A percentile compares a stretch with the other conserved stretches of the same genome.
Evolutionary conservation across 1,140 invertebrate species (phyloP).

Genomic region (Macrocentrus cingulum): DNA sequence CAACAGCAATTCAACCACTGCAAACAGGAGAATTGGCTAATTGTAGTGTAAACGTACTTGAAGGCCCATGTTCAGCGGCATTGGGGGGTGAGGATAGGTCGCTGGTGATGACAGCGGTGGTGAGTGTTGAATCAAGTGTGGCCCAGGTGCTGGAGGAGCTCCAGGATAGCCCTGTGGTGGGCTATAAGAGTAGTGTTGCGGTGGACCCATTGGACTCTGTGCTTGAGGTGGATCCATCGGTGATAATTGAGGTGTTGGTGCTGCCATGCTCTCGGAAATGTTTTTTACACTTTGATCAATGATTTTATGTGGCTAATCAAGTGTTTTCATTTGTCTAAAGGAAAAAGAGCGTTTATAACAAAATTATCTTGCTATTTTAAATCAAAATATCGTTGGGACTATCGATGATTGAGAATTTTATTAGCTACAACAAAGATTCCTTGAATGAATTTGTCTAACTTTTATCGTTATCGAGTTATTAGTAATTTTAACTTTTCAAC

Average conservation of each 20-base stretch:
- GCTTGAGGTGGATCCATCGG: constrained; percentile 83
- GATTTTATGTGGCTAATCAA: too few relatives aligned
- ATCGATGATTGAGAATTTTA: too few relatives aligned
- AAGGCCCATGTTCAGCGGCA: constrained; percentile 58
- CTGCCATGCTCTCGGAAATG: constrained; percentile 77
- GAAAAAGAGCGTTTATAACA: too few relatives aligned
- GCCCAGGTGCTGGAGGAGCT: constrained; percentile 56
- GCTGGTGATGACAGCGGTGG: constrained; percentile 53
- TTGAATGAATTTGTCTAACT: too few relatives aligned
- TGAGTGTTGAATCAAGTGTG: constrained; percentile 48
- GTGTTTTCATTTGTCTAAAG: too few relatives aligned
- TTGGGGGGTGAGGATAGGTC: constrained; percentile 61
- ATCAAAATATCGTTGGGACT: too few relatives aligned
- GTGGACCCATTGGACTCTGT: constrained; percentile 82
- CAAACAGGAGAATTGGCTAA: background rate
- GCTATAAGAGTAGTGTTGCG: constrained; percentile 71
- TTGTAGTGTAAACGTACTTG: constrained; percentile 33
- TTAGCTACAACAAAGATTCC: too few relatives aligned
- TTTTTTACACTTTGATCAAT: too few relatives aligned
- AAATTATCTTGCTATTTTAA: too few relatives aligned
- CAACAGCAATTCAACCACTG: too few relatives aligned
- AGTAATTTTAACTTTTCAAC: too few relatives aligned
- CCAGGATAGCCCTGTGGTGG: constrained; percentile 65
- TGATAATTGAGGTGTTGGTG: constrained; percentile 78
- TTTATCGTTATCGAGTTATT: too few relatives aligned